A percentile compares a stretch with the other conserved stretches of the same genome.
Evolutionary conservation across 1,140 invertebrate species (phyloP).

Genomic region (Eueides isabella): DNA sequence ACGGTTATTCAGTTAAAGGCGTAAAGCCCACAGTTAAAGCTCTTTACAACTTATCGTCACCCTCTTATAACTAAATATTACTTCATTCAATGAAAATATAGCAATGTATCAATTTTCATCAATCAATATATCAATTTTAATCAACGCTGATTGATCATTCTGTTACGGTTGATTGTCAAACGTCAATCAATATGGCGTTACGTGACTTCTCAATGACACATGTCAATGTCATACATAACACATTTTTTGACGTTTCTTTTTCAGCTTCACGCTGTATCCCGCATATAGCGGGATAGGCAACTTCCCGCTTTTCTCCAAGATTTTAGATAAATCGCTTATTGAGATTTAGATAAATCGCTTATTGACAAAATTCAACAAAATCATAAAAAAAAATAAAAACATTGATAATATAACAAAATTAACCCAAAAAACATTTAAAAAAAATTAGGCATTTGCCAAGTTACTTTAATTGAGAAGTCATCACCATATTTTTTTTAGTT

Average conservation of each 20-base stretch:
- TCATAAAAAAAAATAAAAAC: neutral
- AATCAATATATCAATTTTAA: neutral
- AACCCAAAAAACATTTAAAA: too few relatives aligned
- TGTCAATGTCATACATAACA: neutral
- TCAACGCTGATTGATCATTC: neutral
- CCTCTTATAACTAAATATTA: constrained; percentile 12
- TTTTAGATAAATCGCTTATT: too few relatives aligned
- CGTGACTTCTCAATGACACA: neutral
- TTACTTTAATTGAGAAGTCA: too few relatives aligned
- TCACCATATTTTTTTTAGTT: too few relatives aligned
- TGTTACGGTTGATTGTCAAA: neutral
- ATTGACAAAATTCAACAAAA: neutral
- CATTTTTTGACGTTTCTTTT: too few relatives aligned
- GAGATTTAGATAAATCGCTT: too few relatives aligned
- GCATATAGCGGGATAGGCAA: too few relatives aligned
- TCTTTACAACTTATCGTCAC: constrained; percentile 37
- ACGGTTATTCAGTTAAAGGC: constrained; percentile 32
- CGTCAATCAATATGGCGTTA: neutral
- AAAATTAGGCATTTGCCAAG: too few relatives aligned
- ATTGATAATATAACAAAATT: too few relatives aligned
- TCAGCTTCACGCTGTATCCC: too few relatives aligned
- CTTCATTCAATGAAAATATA: neutral
- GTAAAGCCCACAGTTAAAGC: constrained; percentile 41
- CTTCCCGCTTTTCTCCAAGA: too few relatives aligned
- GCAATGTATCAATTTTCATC: neutral